Percentiles rank a stretch among this genome's conserved stretches.
Evolutionary conservation across 2,113 vertebrate species (phyloP).

Genomic region (Eudorcas thomsonii): DNA sequence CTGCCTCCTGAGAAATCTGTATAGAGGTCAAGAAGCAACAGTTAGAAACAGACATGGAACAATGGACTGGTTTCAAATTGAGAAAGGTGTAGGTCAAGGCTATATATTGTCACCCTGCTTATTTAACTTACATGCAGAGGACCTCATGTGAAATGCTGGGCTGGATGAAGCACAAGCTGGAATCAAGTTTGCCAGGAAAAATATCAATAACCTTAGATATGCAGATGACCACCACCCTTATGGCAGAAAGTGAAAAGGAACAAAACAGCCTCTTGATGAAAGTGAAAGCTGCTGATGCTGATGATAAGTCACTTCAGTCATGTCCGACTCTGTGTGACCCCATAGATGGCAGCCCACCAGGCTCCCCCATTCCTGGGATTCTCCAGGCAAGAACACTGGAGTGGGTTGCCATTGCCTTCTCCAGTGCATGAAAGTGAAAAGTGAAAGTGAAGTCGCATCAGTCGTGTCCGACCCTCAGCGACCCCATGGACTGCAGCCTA

Average conservation of each 20-base stretch:
- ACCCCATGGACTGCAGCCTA: too few relatives aligned
- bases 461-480: accelerated
- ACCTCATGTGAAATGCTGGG: not conserved
- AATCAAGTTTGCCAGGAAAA: not conserved
- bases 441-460: too few relatives aligned
- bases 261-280: not conserved
- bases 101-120: not conserved
- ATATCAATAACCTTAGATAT: not conserved
- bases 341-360: too few relatives aligned
- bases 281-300: not conserved
- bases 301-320: too few relatives aligned
- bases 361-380: too few relatives aligned
- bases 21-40: not conserved
- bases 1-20: not conserved
- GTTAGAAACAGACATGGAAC: not conserved
- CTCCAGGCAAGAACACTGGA: too few relatives aligned
- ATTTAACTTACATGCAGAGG: not conserved
- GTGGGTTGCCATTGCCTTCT: too few relatives aligned
- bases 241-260: not conserved
- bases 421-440: too few relatives aligned
- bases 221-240: not conserved
- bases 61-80: not conserved
- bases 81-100: not conserved
- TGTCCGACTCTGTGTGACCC: too few relatives aligned
- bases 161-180: not conserved